phyloP scores from a whole-genome alignment of 2,888 invertebrate genomes.

The Ectemnius lituratus region DNA sequence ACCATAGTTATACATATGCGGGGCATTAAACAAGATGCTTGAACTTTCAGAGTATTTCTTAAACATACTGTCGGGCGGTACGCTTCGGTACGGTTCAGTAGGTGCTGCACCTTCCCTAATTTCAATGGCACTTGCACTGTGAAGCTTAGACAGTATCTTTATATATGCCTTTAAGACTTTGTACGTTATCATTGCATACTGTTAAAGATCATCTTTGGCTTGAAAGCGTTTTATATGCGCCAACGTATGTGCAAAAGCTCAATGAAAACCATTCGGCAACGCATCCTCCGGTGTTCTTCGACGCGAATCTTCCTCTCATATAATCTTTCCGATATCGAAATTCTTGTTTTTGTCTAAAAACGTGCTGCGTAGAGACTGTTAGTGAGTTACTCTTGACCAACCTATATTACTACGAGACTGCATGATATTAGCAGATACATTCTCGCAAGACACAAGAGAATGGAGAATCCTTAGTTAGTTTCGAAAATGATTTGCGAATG shows the following conservation, averaged over 20 bases:
- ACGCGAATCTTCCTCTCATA: constrained; percentile 15
- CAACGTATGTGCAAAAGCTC: constrained; percentile 47
- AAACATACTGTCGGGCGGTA: neutral
- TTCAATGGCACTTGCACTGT: constrained; percentile 56
- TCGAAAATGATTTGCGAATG: constrained; percentile 28
- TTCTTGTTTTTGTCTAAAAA: constrained; percentile 6
- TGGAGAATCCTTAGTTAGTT: constrained; percentile 35
- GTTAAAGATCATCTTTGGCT: constrained; percentile 51
- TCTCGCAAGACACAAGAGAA: constrained; percentile 41
- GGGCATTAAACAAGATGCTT: neutral
- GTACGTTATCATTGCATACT: constrained; percentile 48
- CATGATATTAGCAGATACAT: constrained; percentile 41
- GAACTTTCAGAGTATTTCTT: neutral
- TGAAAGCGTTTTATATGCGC: constrained; percentile 44
- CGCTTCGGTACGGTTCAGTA: constrained; percentile 8
- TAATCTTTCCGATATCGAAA: neutral
- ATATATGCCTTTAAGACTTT: constrained; percentile 54
- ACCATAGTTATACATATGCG: neutral
- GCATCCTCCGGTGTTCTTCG: constrained; percentile 23
- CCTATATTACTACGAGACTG: constrained; percentile 38
- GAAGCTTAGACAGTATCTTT: constrained; percentile 49
- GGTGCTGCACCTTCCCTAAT: constrained; percentile 23
- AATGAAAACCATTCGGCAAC: constrained; percentile 42
- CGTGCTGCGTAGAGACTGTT: constrained; percentile 23
- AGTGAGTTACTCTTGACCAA: constrained; percentile 42